These are phyloP conservation scores for Dione juno DNA, from an alignment of 2,888 invertebrate species.

Conservation along the genomic window DNA sequence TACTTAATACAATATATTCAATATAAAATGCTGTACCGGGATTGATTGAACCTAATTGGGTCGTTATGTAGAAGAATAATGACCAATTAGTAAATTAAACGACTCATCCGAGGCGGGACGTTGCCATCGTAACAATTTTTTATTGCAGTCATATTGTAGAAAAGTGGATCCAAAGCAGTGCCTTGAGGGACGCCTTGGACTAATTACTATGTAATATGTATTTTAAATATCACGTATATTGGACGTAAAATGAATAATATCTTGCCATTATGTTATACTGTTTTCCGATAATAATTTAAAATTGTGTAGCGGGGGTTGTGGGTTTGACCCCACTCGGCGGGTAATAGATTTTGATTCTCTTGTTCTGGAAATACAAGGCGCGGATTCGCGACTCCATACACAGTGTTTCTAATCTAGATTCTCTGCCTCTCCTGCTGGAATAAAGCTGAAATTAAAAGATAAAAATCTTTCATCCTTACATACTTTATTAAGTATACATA, in stretches of 20 bases:
- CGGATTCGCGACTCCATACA: no score
- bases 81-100: conserved; percentile 78
- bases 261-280: background rate
- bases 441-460: no score
- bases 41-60: conserved; percentile 79
- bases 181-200: conserved; percentile 40
- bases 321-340: no score
- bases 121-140: conserved; percentile 59
- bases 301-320: no score
- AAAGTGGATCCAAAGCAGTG: conserved; percentile 42
- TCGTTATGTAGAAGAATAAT: conserved; percentile 74
- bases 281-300: background rate
- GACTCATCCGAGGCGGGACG: conserved; percentile 61
- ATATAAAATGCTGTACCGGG: conserved; percentile 69
- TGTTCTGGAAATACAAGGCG: no score
- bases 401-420: no score
- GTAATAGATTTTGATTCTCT: no score
- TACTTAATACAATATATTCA: conserved; percentile 52
- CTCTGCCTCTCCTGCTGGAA: no score
- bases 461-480: no score
- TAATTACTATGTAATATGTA: conserved; percentile 6
- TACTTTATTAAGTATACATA: background rate
- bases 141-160: conserved; percentile 44
- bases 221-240: conserved; percentile 1
- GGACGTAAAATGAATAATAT: background rate